Conservation (phyloP, 2,888 invertebrate species). For the Catocala fraxini region DNA sequence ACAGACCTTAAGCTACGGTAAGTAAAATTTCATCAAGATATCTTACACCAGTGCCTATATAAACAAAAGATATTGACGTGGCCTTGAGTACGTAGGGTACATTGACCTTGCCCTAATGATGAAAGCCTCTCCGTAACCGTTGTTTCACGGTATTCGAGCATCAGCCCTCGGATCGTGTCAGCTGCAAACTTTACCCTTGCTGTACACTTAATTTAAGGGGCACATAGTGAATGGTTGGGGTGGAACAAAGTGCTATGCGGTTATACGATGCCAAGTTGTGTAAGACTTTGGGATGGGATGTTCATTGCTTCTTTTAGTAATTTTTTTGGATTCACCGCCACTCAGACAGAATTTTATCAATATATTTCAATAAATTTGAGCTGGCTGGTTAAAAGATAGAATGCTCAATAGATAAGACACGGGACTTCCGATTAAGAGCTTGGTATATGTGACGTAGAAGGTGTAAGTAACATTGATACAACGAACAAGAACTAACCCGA, state of each 20-base stretch:
- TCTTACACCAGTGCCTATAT: background rate
- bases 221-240: constrained; percentile 10
- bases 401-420: too few species aligned
- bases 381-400: too few species aligned
- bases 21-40: too few species aligned
- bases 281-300: background rate
- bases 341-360: too few species aligned
- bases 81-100: background rate
- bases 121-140: constrained; percentile 16
- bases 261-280: constrained; percentile 1
- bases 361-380: too few species aligned
- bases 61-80: constrained; percentile 6
- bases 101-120: constrained; percentile 17
- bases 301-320: too few species aligned
- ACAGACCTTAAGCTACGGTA: too few species aligned
- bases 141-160: constrained; percentile 25
- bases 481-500: too few species aligned
- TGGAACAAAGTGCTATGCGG: constrained; percentile 3
- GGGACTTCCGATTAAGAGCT: too few species aligned
- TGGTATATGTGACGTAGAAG: too few species aligned
- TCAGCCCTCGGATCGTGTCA: constrained; percentile 21
- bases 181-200: constrained; percentile 21
- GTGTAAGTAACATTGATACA: too few species aligned
- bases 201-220: constrained; percentile 22
- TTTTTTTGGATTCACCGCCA: too few species aligned